A percentile compares a stretch with the other conserved stretches of the same genome.
Evolutionary conservation across 2,113 vertebrate genomes (phyloP).

Genomic region (Megaptera novaeangliae): DNA sequence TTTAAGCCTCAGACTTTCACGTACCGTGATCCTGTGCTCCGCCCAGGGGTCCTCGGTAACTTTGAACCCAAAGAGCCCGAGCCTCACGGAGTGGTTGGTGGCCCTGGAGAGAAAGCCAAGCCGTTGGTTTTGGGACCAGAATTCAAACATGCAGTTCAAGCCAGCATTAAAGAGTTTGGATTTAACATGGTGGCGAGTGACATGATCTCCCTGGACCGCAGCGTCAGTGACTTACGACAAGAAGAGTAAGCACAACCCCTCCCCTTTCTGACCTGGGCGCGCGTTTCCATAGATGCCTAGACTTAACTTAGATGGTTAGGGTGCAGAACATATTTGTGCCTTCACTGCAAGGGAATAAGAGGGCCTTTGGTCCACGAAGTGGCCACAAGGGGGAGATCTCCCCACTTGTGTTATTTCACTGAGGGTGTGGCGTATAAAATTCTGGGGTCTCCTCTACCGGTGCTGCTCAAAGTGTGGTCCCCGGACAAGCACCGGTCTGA

Average conservation of each 20-base stretch:
- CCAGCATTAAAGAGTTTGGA: slow-evolving; percentile 97
- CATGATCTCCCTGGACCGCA: slow-evolving; percentile 97
- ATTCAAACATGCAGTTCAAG: slow-evolving; percentile 92
- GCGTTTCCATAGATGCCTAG: not conserved
- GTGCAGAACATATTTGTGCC: not conserved
- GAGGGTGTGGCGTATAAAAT: not conserved
- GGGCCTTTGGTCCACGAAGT: not conserved
- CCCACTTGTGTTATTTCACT: not conserved
- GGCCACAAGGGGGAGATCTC: not conserved
- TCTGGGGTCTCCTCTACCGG: not conserved
- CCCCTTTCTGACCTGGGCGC: slow-evolving; percentile 62
- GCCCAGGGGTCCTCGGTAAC: slow-evolving; percentile 89
- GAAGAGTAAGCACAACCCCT: slow-evolving; percentile 91
- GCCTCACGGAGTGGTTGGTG: slow-evolving; percentile 87
- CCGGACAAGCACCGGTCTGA: not conserved
- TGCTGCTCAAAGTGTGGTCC: not conserved
- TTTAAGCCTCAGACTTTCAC: slow-evolving; percentile 91
- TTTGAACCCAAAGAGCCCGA: slow-evolving; percentile 94
- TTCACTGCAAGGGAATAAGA: slow-evolving; percentile 36
- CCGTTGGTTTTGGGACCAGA: slow-evolving; percentile 92
- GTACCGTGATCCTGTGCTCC: slow-evolving; percentile 89
- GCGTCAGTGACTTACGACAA: slow-evolving; percentile 92
- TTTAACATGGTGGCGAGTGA: slow-evolving; percentile 99
- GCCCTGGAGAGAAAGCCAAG: slow-evolving; percentile 94
- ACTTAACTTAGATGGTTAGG: not conserved